Conservation (phyloP, 2,888 invertebrate species). For the Perdita meconis region DNA sequence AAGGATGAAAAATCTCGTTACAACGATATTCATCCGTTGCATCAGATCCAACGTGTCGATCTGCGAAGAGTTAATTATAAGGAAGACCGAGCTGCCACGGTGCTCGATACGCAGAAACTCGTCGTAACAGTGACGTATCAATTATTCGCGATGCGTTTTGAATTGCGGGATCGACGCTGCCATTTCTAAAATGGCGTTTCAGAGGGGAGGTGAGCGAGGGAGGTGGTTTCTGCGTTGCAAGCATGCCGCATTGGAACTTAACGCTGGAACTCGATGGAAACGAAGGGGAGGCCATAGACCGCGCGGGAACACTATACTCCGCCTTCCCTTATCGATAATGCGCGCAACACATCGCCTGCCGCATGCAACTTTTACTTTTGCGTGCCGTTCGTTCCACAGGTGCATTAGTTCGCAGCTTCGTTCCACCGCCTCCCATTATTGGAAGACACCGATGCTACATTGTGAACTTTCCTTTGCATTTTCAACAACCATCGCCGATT, state of each 20-base stretch:
- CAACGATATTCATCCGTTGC: too few relatives aligned
- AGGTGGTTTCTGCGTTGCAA: slow-evolving; percentile 49
- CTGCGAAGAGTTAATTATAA: too few relatives aligned
- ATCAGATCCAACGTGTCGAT: too few relatives aligned
- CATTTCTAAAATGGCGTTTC: slow-evolving; percentile 70
- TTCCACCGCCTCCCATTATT: neutral
- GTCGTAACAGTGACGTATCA: neutral
- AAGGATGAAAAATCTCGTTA: too few relatives aligned
- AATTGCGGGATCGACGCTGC: slow-evolving; percentile 38
- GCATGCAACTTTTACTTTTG: slow-evolving; percentile 57
- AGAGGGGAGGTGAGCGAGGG: slow-evolving; percentile 33
- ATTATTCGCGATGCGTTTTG: slow-evolving; percentile 23
- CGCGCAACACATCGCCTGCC: slow-evolving; percentile 48
- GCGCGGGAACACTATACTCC: slow-evolving; percentile 64
- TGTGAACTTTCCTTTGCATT: slow-evolving; percentile 23
- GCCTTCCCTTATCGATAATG: slow-evolving; percentile 65
- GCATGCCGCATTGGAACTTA: slow-evolving; percentile 45
- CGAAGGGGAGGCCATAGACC: slow-evolving; percentile 64
- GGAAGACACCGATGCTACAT: neutral
- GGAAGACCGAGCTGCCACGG: too few relatives aligned
- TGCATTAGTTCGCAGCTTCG: slow-evolving; percentile 35
- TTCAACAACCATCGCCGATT: neutral
- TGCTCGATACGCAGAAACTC: neutral
- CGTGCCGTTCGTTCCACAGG: slow-evolving; percentile 25
- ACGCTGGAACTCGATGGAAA: slow-evolving; percentile 47